A percentile compares a stretch with the other conserved stretches of the same genome.
These are phyloP conservation scores for Drosophila erecta DNA, from an alignment of 1,140 invertebrate species.

Conservation along the genomic window DNA sequence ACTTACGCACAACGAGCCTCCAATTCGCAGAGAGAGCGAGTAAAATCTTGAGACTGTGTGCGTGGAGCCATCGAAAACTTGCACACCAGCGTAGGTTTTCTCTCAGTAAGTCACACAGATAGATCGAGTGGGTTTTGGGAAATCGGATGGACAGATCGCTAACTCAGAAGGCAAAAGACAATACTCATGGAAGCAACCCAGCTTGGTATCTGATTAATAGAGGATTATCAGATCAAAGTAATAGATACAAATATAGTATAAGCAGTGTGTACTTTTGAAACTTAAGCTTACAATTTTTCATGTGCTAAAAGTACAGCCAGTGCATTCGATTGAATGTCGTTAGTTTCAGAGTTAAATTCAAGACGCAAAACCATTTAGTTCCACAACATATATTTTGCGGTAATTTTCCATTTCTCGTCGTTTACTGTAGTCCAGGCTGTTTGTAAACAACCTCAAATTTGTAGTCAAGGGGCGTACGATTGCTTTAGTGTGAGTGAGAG, in stretches of 20 bases:
- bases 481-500: slow-evolving; percentile 3
- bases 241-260: no score
- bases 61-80: not conserved
- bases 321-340: no score
- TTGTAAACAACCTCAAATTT: slow-evolving; percentile 18
- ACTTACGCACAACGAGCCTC: slow-evolving; percentile 16
- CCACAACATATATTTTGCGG: not conserved
- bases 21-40: slow-evolving; percentile 12
- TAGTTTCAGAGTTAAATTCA: not conserved
- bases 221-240: no score
- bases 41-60: slow-evolving; percentile 22
- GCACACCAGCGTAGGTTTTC: not conserved
- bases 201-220: no score
- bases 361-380: slow-evolving; percentile 1
- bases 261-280: no score
- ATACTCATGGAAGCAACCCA: slow-evolving; percentile 3
- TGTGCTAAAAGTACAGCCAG: slow-evolving; percentile 2
- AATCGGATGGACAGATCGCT: not conserved
- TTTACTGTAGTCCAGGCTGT: not conserved
- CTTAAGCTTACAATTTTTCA: no score
- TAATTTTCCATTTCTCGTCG: slow-evolving; percentile 24
- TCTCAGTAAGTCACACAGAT: slow-evolving; percentile 4
- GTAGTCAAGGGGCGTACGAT: slow-evolving; percentile 7
- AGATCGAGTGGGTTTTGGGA: not conserved
- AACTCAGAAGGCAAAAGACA: slow-evolving; percentile 12